Evolutionary conservation across 2,888 invertebrate genomes (phyloP).

Genomic region (Margaritifera margaritifera): DNA sequence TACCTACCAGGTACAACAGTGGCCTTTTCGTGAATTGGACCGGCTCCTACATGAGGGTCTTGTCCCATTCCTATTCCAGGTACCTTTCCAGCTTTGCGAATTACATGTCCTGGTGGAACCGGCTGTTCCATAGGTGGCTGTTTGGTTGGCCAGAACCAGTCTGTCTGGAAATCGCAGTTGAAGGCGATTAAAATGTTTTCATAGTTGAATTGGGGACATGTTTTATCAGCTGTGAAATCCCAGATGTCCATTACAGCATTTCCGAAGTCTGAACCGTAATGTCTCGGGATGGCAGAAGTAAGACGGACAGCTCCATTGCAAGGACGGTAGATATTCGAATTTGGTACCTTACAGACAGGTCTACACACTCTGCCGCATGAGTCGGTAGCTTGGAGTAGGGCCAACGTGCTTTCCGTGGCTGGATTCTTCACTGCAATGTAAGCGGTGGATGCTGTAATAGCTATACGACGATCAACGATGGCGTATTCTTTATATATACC

Average conservation of each 20-base stretch:
- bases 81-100: conserved; percentile 15
- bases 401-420: conserved; percentile 29
- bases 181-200: conserved; percentile 56
- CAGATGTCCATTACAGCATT: conserved; percentile 53
- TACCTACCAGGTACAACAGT: no score
- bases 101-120: conserved; percentile 5
- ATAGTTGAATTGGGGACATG: conserved; percentile 49
- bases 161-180: conserved; percentile 59
- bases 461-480: conserved; percentile 57
- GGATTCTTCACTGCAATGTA: conserved; percentile 54
- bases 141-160: conserved; percentile 44
- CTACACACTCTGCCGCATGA: conserved; percentile 61
- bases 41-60: no score
- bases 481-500: conserved; percentile 61
- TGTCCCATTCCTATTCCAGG: conserved; percentile 5
- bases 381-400: conserved; percentile 54
- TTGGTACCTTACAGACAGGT: conserved; percentile 53
- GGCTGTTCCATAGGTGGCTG: conserved; percentile 11
- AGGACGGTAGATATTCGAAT: conserved; percentile 40
- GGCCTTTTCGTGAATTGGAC: no score
- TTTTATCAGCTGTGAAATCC: conserved; percentile 43
- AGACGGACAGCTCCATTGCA: conserved; percentile 57
- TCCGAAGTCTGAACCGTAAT: conserved; percentile 52
- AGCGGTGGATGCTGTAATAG: conserved; percentile 54
- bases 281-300: conserved; percentile 35